Percentiles rank a stretch among this genome's conserved stretches.
Conservation (phyloP, 2,797 vertebrate genomes). For the Macrochelys suwanniensis region DNA sequence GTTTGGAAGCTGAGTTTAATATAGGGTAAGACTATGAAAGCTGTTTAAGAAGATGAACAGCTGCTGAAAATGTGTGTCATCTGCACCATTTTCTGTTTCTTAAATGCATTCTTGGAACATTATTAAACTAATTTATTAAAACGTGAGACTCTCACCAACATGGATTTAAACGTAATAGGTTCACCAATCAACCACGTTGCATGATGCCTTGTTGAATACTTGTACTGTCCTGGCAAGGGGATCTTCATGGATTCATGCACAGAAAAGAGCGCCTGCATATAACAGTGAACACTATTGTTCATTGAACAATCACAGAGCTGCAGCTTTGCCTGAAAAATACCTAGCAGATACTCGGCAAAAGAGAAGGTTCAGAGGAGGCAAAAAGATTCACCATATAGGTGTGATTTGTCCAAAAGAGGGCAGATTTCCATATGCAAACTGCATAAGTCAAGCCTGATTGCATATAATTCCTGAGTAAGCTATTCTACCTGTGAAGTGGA, state of each 20-base stretch:
- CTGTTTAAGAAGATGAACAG: conserved; percentile 11
- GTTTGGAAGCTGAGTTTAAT: conserved; percentile 23
- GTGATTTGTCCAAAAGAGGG: conserved; percentile 13
- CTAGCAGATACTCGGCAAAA: not conserved
- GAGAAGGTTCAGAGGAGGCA: not conserved
- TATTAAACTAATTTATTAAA: conserved; percentile 30
- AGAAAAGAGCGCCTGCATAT: not conserved
- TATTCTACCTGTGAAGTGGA: not conserved
- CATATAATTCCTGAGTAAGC: not conserved
- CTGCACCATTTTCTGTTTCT: not conserved
- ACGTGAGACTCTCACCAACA: conserved; percentile 1
- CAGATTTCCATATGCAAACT: not conserved
- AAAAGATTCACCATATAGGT: accelerated
- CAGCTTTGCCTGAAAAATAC: conserved; percentile 26
- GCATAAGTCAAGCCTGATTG: not conserved
- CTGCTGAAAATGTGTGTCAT: not conserved
- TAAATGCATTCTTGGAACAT: conserved; percentile 24
- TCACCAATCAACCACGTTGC: conserved; percentile 24
- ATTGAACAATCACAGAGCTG: not conserved
- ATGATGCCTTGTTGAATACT: not conserved
- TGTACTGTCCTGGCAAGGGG: not conserved
- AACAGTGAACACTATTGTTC: conserved; percentile 34
- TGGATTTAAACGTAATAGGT: not conserved
- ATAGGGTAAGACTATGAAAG: not conserved
- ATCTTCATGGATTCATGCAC: not conserved